Percentiles rank a stretch among this genome's conserved stretches.
These are phyloP conservation scores for Drosophila lacertosa DNA, from an alignment of 1,140 invertebrate genomes.

Conservation along the genomic window DNA sequence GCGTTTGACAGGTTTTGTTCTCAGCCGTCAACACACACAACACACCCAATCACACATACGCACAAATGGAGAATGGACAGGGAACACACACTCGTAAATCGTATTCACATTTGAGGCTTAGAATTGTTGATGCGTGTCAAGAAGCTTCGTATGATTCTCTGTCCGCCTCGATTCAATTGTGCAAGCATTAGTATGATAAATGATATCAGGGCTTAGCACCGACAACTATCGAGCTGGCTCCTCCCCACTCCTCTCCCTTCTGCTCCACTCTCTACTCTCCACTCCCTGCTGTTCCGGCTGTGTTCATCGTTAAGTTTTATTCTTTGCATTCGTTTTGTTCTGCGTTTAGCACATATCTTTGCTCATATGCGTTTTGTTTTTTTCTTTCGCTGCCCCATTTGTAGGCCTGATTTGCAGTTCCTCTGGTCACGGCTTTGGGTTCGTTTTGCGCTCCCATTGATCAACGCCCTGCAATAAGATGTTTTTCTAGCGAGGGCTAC, in stretches of 20 bases:
- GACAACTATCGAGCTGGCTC: background rate
- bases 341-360: slow-evolving; percentile 17
- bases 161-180: slow-evolving; percentile 48
- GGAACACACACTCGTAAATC: slow-evolving; percentile 11
- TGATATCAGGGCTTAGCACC: slow-evolving; percentile 45
- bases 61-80: background rate
- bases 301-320: background rate
- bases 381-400: background rate
- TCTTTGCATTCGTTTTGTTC: slow-evolving; percentile 21
- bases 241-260: background rate
- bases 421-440: background rate
- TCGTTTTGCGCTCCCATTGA: slow-evolving; percentile 3
- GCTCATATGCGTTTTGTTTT: slow-evolving; percentile 4
- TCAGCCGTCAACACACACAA: background rate
- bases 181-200: slow-evolving; percentile 65
- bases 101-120: slow-evolving; percentile 17
- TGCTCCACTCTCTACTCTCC: background rate
- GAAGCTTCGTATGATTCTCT: slow-evolving; percentile 6
- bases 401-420: background rate
- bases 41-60: background rate
- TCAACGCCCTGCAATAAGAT: background rate
- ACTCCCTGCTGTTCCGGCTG: no score
- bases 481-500: slow-evolving; percentile 4
- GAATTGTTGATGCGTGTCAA: slow-evolving; percentile 38
- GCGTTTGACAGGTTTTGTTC: slow-evolving; percentile 53